Evolutionary conservation across 2,113 vertebrate genomes (phyloP), one percentile per base, ranked within the genome.

Genomic region (Xenopus tropicalis): DNA sequence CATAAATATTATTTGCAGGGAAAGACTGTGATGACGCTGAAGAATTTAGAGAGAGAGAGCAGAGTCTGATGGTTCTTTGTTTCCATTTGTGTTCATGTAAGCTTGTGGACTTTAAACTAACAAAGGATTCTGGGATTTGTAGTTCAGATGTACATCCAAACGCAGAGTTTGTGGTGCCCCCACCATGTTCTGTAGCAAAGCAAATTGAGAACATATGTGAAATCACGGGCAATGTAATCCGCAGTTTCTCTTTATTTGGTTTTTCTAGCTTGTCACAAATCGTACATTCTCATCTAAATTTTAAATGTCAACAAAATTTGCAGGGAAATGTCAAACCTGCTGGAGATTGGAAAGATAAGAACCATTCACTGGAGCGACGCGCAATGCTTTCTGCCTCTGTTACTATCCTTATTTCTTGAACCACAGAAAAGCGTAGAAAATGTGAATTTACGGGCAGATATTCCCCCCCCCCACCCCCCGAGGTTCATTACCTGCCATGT

Each of bases 291-390:
- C 12, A 74, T 66, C 63, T 20, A 54, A 57, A 58, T 66, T n/a
- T 46, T 66, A 66, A 65, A 73, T 73, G 71, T 58, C 71, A 73
- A 46, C 48, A 66, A 46, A 66, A 66, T 25, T 23, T 54, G 16
- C 37, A 22, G 13, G 51, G 65, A 74, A 66, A 66, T 74, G 71
- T 66, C 63, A 66, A 58, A 46, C 14, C 21, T 29, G 42, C 56
- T 25, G 44, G 24, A 19, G 62, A n/a, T 37, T 37, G 24, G 51
- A 12, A 21, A 58, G 19, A 63, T 10, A n/a, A 52, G 44, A 9
- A 54, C 19, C 14, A 25, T 3, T 59, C 48, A 61, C 19, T 62
- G 70, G 10, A 24, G 48, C 52, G 61, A 37, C 20, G 44, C 19
- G 48, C 37, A 21, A 61, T 63, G 37, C n/a, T 52, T 71, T 24